phyloP scores from a whole-genome alignment of 2,113 vertebrate genomes.

The Dipodomys stephensi region DNA sequence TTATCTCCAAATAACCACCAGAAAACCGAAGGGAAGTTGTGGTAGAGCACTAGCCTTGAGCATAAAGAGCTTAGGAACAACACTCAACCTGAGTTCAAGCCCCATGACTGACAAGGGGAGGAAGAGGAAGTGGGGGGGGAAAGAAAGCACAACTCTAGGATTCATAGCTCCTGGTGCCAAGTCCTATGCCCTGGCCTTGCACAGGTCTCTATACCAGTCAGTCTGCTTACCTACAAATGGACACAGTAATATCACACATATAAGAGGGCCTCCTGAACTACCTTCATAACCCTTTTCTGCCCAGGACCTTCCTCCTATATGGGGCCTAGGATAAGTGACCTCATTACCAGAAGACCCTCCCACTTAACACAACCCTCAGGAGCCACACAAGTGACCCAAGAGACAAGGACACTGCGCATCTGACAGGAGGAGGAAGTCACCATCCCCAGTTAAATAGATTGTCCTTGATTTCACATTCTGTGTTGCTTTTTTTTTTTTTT shows the following conservation, averaged over 20 bases:
- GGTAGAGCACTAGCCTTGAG: no score
- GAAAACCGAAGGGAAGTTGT: no score
- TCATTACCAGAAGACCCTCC: not conserved
- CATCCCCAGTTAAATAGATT: not conserved
- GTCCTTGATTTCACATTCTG: not conserved
- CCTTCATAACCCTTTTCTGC: not conserved
- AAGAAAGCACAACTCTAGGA: not conserved
- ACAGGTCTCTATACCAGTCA: not conserved
- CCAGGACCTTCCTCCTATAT: not conserved
- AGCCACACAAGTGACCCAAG: not conserved
- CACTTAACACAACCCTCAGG: not conserved
- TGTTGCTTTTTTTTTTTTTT: not conserved
- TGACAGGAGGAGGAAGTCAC: not conserved
- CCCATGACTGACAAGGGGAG: no score
- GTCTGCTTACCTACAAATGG: not conserved
- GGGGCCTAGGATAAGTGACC: not conserved
- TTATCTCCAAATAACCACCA: no score
- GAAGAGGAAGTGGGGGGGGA: no score
- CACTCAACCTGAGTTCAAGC: no score
- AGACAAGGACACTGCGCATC: no score
- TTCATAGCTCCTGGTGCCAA: not conserved
- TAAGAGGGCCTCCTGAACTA: not conserved
- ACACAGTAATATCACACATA: rapidly evolving
- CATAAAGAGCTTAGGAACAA: no score
- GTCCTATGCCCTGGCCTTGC: no score